These are phyloP conservation scores for Hypomecis punctinalis DNA, from an alignment of 2,888 invertebrate genomes.

Conservation along the genomic window DNA sequence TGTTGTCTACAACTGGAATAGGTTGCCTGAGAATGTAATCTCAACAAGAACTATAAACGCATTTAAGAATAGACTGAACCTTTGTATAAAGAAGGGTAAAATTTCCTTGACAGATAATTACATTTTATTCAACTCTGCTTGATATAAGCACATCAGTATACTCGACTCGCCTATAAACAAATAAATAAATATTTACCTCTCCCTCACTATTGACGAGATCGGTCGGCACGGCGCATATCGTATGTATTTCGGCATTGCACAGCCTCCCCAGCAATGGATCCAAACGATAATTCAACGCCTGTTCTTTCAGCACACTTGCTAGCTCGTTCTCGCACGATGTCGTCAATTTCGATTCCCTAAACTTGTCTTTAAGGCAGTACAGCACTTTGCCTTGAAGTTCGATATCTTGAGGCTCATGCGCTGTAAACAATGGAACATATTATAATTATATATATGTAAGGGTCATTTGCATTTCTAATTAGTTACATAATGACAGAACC, in stretches of 20 bases:
- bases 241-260: constrained; percentile 90
- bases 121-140: too few relatives aligned
- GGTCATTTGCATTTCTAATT: neutral
- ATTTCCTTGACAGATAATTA: too few relatives aligned
- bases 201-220: constrained; percentile 79
- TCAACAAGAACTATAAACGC: too few relatives aligned
- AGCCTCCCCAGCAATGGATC: constrained; percentile 94
- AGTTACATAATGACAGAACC: neutral
- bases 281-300: constrained; percentile 95
- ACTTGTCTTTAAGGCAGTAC: constrained; percentile 92
- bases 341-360: constrained; percentile 90
- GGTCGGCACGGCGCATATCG: constrained; percentile 84
- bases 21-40: too few relatives aligned
- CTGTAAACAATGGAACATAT: constrained; percentile 47
- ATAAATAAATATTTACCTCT: constrained; percentile 74
- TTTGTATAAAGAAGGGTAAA: too few relatives aligned
- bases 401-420: constrained; percentile 85
- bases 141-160: too few relatives aligned
- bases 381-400: constrained; percentile 94
- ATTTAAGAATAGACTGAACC: too few relatives aligned
- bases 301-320: constrained; percentile 92
- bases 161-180: too few relatives aligned
- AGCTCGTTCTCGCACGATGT: constrained; percentile 93
- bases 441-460: constrained; percentile 28
- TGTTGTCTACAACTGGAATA: too few relatives aligned